A percentile compares a stretch with the other conserved stretches of the same genome.
These are phyloP conservation scores for Ooceraea biroi DNA, from an alignment of 1,140 invertebrate species.

Conservation along the genomic window DNA sequence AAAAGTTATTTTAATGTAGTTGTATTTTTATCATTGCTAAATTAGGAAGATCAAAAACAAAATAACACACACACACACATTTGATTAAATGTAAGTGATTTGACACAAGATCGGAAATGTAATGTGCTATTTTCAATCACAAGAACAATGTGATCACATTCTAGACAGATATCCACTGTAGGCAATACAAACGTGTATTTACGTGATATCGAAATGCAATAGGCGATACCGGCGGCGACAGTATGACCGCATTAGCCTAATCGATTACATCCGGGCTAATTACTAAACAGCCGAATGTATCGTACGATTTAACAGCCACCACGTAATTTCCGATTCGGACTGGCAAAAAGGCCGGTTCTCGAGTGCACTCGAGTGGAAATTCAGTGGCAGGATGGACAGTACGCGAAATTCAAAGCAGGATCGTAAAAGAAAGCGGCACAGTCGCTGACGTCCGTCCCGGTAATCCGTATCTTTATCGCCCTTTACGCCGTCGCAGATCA, in stretches of 20 bases:
- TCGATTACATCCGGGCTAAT: slow-evolving; percentile 44
- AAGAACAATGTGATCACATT: too few species aligned
- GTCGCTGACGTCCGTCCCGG: slow-evolving; percentile 43
- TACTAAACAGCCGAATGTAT: slow-evolving; percentile 21
- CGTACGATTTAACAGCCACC: slow-evolving; percentile 1
- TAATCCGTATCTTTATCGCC: slow-evolving; percentile 81
- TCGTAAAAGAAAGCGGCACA: slow-evolving; percentile 74
- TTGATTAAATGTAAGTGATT: too few species aligned
- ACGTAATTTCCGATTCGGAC: slow-evolving; percentile 43
- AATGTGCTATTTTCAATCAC: too few species aligned
- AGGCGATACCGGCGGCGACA: background rate
- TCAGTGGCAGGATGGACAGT: slow-evolving; percentile 35
- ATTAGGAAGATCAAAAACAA: too few species aligned
- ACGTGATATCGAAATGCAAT: slow-evolving; percentile 44
- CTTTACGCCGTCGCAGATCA: slow-evolving; percentile 68
- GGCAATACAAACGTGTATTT: slow-evolving; percentile 28
- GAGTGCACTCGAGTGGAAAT: slow-evolving; percentile 29
- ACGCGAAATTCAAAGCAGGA: slow-evolving; percentile 74
- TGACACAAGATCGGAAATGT: too few species aligned
- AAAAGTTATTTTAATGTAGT: too few species aligned
- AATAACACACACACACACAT: too few species aligned
- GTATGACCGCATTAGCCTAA: slow-evolving; percentile 38
- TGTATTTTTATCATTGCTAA: too few species aligned
- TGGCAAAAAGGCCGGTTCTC: background rate
- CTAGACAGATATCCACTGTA: background rate